A percentile compares a stretch with the other conserved stretches of the same genome.
Evolutionary conservation across 2,888 invertebrate species (phyloP).

Genomic region (Eulithis prunata): DNA sequence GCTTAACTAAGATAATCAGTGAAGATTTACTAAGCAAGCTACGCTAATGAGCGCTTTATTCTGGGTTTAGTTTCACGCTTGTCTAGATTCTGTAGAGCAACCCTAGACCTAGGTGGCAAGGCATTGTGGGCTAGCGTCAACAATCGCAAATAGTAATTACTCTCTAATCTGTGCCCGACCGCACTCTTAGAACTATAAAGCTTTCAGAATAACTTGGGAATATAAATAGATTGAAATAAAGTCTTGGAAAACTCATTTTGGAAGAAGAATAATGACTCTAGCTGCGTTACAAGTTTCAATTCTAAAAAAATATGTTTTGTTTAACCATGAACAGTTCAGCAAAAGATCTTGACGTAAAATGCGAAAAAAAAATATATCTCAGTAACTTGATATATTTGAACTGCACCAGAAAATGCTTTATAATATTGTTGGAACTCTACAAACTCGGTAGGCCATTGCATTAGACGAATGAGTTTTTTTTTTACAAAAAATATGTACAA

Average conservation of each 20-base stretch:
- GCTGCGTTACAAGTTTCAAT: neutral
- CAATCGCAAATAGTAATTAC: constrained; percentile 22
- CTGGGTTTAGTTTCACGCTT: too few species aligned
- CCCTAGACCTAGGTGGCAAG: constrained; percentile 23
- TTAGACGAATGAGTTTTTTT: too few species aligned
- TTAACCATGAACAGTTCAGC: neutral
- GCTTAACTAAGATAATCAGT: too few species aligned
- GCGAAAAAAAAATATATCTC: too few species aligned
- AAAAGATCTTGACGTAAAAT: neutral
- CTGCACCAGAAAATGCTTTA: too few species aligned
- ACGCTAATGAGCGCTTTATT: too few species aligned
- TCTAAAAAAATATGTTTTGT: too few species aligned
- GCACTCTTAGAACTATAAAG: constrained; percentile 20
- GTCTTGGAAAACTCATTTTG: constrained; percentile 11
- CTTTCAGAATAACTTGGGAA: constrained; percentile 14
- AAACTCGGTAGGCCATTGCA: too few species aligned
- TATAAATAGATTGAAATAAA: constrained; percentile 18
- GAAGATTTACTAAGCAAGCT: too few species aligned
- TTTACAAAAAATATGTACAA: neutral
- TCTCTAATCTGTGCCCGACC: constrained; percentile 23
- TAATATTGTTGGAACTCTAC: too few species aligned
- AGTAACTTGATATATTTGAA: too few species aligned
- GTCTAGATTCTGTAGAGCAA: neutral
- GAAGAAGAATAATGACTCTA: neutral
- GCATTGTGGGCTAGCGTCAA: constrained; percentile 30